A percentile compares a stretch with the other conserved stretches of the same genome.
These are phyloP conservation scores for Armadillidium nasatum DNA, from an alignment of 1,140 invertebrate species.

Conservation along the genomic window DNA sequence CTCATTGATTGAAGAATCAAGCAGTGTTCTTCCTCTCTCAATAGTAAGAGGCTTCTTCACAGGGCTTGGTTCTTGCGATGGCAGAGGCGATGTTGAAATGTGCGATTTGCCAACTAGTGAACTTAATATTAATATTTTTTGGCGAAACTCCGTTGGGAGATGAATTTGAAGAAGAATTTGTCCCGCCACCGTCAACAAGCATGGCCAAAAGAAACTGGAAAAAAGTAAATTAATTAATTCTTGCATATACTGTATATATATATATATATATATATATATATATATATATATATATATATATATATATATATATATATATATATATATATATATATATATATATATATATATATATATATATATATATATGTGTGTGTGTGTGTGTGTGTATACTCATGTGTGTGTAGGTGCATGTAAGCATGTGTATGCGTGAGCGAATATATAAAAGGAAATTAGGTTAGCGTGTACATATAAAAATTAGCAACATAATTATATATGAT, in stretches of 20 bases:
- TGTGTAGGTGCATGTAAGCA: too few species aligned
- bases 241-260: not conserved
- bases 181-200: not conserved
- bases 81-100: not conserved
- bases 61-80: not conserved
- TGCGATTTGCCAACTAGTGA: not conserved
- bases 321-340: not conserved
- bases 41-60: not conserved
- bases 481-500: too few species aligned
- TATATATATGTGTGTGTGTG: too few species aligned
- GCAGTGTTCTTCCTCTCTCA: not conserved
- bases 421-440: too few species aligned
- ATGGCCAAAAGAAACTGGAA: not conserved
- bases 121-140: not conserved
- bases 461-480: too few species aligned
- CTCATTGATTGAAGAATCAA: not conserved
- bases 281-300: not conserved
- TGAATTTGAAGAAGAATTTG: not conserved
- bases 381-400: too few species aligned
- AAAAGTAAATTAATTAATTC: not conserved
- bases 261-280: slow-evolving; percentile 7
- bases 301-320: slow-evolving; percentile 3
- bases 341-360: not conserved
- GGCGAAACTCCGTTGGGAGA: not conserved
- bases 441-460: too few species aligned